These are phyloP conservation scores for Solea solea DNA, from an alignment of 2,113 vertebrate species.

Conservation along the genomic window DNA sequence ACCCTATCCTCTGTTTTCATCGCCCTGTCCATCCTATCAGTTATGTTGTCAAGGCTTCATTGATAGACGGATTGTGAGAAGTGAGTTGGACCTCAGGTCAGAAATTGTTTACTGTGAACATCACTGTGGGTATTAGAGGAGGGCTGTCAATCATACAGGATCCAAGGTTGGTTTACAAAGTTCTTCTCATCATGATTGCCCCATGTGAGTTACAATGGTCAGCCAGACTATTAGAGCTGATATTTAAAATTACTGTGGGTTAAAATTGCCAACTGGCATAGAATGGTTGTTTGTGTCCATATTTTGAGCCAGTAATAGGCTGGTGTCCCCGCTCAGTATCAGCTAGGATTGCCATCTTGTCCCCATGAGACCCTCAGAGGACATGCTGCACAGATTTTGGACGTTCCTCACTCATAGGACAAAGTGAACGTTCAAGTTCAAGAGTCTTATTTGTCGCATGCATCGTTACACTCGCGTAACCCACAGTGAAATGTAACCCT, in stretches of 20 bases:
- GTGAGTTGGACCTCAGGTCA: constrained; percentile 17
- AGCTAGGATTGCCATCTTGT: no score
- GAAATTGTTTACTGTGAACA: constrained; percentile 13
- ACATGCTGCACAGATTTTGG: no score
- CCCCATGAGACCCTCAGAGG: no score
- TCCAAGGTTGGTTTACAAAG: not conserved
- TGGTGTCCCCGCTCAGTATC: no score
- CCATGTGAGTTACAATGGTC: not conserved
- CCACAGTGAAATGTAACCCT: no score
- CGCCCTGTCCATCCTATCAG: constrained; percentile 10
- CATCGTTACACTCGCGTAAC: no score
- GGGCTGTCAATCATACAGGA: constrained; percentile 15
- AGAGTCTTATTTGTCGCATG: no score
- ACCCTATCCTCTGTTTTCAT: constrained; percentile 15
- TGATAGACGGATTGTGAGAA: constrained; percentile 6
- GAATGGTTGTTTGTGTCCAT: no score
- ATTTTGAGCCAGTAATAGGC: no score
- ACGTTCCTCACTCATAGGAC: no score
- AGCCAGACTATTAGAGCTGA: not conserved
- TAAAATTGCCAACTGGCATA: no score
- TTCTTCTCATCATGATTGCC: not conserved
- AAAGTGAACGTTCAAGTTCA: no score
- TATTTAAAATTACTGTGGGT: not conserved
- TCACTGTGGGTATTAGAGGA: constrained; percentile 3
- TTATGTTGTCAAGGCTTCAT: constrained; percentile 18